phyloP scores from a whole-genome alignment of 2,888 invertebrate species.

The Limulus polyphemus region DNA sequence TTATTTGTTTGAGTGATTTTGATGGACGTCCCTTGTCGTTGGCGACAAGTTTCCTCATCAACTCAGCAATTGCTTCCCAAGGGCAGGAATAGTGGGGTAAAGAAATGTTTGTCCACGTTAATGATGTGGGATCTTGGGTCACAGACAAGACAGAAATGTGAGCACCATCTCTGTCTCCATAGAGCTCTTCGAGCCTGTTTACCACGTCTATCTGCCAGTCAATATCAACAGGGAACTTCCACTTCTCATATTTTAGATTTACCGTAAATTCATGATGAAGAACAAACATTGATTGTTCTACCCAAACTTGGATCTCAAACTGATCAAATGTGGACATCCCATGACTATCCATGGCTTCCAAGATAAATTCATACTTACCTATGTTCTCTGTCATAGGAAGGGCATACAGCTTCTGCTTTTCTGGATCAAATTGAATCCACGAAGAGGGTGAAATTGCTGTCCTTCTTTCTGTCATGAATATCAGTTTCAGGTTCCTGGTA shows the following conservation, averaged over 20 bases:
- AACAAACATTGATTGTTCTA: conserved; percentile 62
- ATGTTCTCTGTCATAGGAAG: conserved; percentile 58
- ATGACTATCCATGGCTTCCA: conserved; percentile 67
- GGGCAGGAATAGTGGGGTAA: conserved; percentile 35
- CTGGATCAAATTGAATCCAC: conserved; percentile 74
- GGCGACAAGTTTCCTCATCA: conserved; percentile 38
- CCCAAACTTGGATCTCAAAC: conserved; percentile 59
- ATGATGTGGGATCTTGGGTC: conserved; percentile 42
- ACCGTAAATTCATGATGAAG: conserved; percentile 70
- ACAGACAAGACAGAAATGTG: conserved; percentile 22
- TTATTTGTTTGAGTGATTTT: conserved; percentile 45
- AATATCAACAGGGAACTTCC: conserved; percentile 19
- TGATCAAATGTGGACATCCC: conserved; percentile 57
- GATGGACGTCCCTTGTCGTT: conserved; percentile 45
- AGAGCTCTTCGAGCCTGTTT: conserved; percentile 54
- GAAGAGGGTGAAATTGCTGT: conserved; percentile 52
- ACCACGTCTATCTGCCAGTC: conserved; percentile 25
- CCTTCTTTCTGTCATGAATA: conserved; percentile 44
- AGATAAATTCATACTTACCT: conserved; percentile 46
- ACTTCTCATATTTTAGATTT: conserved; percentile 42
- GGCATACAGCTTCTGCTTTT: conserved; percentile 65
- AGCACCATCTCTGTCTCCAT: conserved; percentile 51
- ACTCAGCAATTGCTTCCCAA: conserved; percentile 43
- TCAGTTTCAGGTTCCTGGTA: conserved; percentile 55
- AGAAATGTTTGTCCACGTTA: conserved; percentile 36